Conservation (phyloP, 2,888 invertebrate species). For the Polydrusus pterygomalis region DNA sequence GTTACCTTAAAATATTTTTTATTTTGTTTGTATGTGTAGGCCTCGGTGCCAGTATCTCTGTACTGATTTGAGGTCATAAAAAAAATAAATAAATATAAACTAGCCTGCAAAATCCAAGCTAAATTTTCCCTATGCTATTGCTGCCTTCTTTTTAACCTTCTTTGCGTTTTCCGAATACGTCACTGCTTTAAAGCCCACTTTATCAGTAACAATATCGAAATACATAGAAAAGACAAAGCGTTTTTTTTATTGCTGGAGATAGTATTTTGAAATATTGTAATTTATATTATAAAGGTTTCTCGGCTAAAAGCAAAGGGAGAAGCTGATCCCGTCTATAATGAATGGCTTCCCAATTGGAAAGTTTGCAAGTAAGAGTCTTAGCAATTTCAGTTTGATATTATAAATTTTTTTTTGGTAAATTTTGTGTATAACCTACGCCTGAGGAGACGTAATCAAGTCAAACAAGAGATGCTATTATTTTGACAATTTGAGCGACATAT, state of each 20-base stretch:
- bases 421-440: too few relatives aligned
- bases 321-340: background rate
- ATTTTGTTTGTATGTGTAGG: too few relatives aligned
- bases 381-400: background rate
- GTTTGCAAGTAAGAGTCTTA: background rate
- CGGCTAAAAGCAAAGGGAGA: background rate
- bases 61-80: too few relatives aligned
- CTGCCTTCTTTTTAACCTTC: background rate
- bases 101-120: too few relatives aligned
- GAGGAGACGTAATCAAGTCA: too few relatives aligned
- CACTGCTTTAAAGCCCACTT: background rate
- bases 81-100: too few relatives aligned
- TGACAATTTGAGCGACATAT: too few relatives aligned
- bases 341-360: background rate
- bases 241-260: background rate
- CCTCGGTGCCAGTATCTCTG: too few relatives aligned
- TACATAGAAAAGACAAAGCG: background rate
- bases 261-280: background rate
- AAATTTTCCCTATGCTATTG: background rate
- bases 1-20: too few relatives aligned
- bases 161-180: background rate
- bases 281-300: constrained; percentile 1
- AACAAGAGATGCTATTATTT: too few relatives aligned
- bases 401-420: too few relatives aligned
- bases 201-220: background rate